Percentiles rank a stretch among this genome's conserved stretches.
Evolutionary conservation across 2,797 vertebrate species (phyloP).

Genomic region (Spinus pinus): DNA sequence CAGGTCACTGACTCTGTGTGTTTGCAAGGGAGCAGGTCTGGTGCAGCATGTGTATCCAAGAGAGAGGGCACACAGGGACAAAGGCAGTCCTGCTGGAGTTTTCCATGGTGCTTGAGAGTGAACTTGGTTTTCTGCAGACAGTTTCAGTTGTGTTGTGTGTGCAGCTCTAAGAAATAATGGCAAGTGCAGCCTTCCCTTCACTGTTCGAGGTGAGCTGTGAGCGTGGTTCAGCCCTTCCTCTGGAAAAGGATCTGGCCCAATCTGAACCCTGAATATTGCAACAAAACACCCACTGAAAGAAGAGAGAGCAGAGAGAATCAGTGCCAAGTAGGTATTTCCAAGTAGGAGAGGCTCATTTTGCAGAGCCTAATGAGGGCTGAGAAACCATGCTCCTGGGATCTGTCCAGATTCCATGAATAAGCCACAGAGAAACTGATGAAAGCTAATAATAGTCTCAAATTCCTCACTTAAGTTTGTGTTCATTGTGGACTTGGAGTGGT

Average conservation of each 20-base stretch:
- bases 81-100: background rate
- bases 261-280: background rate
- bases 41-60: background rate
- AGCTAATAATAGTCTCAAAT: slow-evolving; percentile 39
- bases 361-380: slow-evolving; percentile 20
- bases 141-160: background rate
- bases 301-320: background rate
- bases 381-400: slow-evolving; percentile 18
- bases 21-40: background rate
- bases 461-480: background rate
- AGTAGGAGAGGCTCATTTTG: background rate
- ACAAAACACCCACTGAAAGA: background rate
- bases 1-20: background rate
- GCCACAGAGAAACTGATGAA: background rate
- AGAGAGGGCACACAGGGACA: background rate
- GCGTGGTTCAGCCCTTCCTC: background rate
- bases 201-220: background rate
- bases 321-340: slow-evolving; percentile 23
- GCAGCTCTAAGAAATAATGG: background rate
- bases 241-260: background rate
- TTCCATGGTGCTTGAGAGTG: background rate
- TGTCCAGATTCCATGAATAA: slow-evolving; percentile 3
- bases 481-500: accelerated
- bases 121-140: background rate
- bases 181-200: background rate